Evolutionary conservation across 2,888 invertebrate genomes (phyloP), one percentile per base, ranked within the genome.

Genomic region (Flexamia atlantica): DNA sequence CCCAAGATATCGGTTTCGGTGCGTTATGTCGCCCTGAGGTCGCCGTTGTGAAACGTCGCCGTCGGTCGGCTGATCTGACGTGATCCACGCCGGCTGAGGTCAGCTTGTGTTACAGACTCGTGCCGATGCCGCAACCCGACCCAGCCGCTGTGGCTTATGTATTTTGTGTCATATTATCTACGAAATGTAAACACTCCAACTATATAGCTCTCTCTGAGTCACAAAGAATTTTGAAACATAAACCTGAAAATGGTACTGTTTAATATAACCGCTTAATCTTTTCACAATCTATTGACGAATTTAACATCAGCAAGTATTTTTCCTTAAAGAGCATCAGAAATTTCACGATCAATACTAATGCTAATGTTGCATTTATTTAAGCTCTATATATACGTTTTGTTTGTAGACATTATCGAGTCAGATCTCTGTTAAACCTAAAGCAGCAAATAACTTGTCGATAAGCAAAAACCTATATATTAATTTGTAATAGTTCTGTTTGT

Each of bases 101-200:
- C 42, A 72, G 72, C 42, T 72, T 72, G 10, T n/a, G 72, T 72
- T 72, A 72, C 68, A 42, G 72, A 36, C 72, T 40, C 72, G 72
- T 72, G 72, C 72, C 72, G 40, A 42, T 72, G 72, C 72, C 72
- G 40, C 20, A 20, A 42, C 72, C 23, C 23, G 72, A 72, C 72
- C 40, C 32, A 17, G 40, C n/a, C 5, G 20, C 42, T 72, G 72
- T 42, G 72, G 72, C 42, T 72, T 72, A 42, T 72, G 72, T 72
- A 72, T 72, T 72, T 42, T 72, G 72, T 72, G 72, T 72, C 72
- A 72, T 72, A 72, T 72, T 72, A 36, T 72, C 72, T 57, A 57
- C 57, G 57, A 57, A 57, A 57, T 57, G 23, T 57, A 57, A 57
- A 57, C 57, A 57, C 57, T 57, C 57, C 20, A 57, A 57, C 23